Percentiles rank a stretch among this genome's conserved stretches.
Conservation (phyloP, 2,888 invertebrate species). For the Neoaliturus tenellus region DNA sequence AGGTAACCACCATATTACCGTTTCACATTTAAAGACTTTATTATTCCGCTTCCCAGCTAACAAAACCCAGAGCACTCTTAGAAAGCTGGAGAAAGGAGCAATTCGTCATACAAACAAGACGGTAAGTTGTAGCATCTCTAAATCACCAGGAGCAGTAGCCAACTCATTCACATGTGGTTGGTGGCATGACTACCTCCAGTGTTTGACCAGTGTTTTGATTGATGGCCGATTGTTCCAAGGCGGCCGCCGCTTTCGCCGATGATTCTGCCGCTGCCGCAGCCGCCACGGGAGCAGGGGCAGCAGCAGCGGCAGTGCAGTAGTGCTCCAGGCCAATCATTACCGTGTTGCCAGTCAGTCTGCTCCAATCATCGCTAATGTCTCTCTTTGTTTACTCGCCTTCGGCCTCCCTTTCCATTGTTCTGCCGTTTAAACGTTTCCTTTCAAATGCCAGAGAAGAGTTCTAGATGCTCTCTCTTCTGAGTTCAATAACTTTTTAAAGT, state of each 20-base stretch:
- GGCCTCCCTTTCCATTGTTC: slow-evolving; percentile 17
- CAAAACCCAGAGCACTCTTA: not conserved
- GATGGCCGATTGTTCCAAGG: not conserved
- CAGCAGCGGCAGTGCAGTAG: not conserved
- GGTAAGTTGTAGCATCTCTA: not conserved
- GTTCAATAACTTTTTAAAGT: not conserved
- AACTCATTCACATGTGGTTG: not conserved
- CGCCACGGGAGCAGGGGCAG: not conserved
- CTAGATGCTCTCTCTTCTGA: not conserved
- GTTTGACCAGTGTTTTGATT: slow-evolving; percentile 6
- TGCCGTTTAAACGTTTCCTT: not conserved
- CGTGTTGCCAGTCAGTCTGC: slow-evolving; percentile 14
- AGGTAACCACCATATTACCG: too few relatives aligned
- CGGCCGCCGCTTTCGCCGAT: not conserved
- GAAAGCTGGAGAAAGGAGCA: not conserved
- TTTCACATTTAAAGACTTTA: too few relatives aligned
- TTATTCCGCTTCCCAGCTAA: too few relatives aligned
- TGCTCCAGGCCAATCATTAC: slow-evolving; percentile 24
- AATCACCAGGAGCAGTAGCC: not conserved
- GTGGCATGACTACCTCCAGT: not conserved
- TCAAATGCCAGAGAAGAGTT: not conserved
- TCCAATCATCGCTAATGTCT: slow-evolving; percentile 50
- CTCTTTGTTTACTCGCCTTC: slow-evolving; percentile 31
- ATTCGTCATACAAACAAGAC: not conserved
- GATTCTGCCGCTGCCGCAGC: too few relatives aligned